Evolutionary conservation across 1,140 invertebrate species (phyloP).

Genomic region (Hylaeus anthracinus): DNA sequence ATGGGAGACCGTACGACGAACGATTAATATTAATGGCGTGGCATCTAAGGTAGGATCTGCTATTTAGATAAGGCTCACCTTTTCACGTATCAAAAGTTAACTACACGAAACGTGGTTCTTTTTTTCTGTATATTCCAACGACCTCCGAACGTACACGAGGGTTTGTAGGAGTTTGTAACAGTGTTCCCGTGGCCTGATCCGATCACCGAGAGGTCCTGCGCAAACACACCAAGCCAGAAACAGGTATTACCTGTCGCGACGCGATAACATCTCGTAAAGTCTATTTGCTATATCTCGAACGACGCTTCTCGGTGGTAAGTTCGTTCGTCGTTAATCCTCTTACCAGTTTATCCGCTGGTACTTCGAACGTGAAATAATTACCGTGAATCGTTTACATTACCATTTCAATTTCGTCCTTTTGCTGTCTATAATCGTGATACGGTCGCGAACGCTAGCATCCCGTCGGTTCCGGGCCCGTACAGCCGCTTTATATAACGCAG

Average conservation of each 20-base stretch:
- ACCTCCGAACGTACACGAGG: too few species aligned
- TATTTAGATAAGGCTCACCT: too few species aligned
- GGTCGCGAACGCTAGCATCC: constrained; percentile 1
- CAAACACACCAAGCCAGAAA: too few species aligned
- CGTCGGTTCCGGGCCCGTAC: constrained; percentile 49
- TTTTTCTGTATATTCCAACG: too few species aligned
- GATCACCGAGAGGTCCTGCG: too few species aligned
- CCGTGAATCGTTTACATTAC: neutral
- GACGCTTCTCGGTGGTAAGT: neutral
- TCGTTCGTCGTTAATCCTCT: neutral
- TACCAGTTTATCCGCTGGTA: neutral
- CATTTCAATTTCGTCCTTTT: constrained; percentile 13
- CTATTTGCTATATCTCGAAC: neutral
- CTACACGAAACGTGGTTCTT: too few species aligned
- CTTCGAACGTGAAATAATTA: constrained; percentile 10
- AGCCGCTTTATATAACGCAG: constrained; percentile 60
- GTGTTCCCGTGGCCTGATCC: too few species aligned
- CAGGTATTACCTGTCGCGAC: neutral
- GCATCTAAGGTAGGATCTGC: too few species aligned
- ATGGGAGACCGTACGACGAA: too few species aligned
- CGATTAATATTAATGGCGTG: too few species aligned
- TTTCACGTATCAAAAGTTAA: too few species aligned
- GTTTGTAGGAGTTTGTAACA: too few species aligned
- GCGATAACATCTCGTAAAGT: neutral
- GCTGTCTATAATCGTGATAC: neutral